Evolutionary conservation across 2,888 invertebrate species (phyloP), one percentile per base, ranked within the genome.

Genomic region (Bursaphelenchus okinawaensis): DNA sequence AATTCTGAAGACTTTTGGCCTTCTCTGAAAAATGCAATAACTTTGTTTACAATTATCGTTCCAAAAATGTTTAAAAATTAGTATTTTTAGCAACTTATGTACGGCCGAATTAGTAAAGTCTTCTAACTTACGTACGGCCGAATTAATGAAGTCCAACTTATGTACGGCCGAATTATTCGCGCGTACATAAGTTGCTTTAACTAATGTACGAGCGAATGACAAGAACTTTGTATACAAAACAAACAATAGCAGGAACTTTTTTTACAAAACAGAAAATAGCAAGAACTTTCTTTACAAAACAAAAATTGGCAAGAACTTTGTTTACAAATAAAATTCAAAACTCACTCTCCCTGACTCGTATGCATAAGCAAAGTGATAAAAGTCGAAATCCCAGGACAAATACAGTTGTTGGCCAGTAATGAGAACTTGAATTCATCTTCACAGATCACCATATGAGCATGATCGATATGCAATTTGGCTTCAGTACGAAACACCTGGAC

Each of bases 361-460:
- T 96, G 96, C 65, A 96, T 87, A 56, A 96, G 87, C 0, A 96
- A 87, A 0, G 96, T 96, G 72, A 96, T 93, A 68, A 96, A 87
- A 0, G 95, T 95, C 54, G 95, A 95, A 16, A 93, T 93, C 19
- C 95, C 96, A 0, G 95, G 95, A 84, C 93, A 94, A 69, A 95
- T 91, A 86, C 95, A 96, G 85, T 96, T 96, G 87, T 96, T 96
- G 69, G 96, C 95, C 74, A 96, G 86, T 66, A 96, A 87, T 23
- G 95, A 95, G 84, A 96, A 96, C 85, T 96, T 96, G 86, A 96
- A 94, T 85, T 96, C 96, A 84, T 96, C 95, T 85, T 96, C 96
- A 85, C 96, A 96, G 31, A 96, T 95, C 19, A 95, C 92, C 84
- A 92, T 93, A 84, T 96, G 95, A 51, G 96, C 96, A 85, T 96